Evolutionary conservation across 1,140 invertebrate genomes (phyloP).

Genomic region (Macrobrachium nipponense): DNA sequence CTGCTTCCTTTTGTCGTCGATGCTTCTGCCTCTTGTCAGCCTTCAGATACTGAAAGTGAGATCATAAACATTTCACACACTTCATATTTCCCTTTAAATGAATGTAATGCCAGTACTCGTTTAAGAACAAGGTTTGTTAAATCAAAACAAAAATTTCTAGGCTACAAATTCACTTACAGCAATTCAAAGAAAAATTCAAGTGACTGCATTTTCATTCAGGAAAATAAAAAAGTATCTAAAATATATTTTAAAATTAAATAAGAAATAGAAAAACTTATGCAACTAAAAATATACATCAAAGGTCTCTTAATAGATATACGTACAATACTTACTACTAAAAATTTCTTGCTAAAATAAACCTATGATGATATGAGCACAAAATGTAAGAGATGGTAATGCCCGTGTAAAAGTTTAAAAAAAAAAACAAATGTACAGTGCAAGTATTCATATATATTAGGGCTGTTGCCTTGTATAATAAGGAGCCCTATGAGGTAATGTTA

Average conservation of each 20-base stretch:
- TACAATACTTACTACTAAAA: too few species aligned
- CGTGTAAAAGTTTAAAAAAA: neutral
- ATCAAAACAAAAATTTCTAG: too few species aligned
- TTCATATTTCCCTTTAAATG: neutral
- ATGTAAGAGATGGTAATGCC: neutral
- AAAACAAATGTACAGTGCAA: too few species aligned
- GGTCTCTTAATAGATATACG: too few species aligned
- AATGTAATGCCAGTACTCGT: constrained; percentile 18
- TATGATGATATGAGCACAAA: too few species aligned
- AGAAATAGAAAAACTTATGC: neutral
- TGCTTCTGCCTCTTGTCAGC: constrained; percentile 74
- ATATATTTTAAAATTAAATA: neutral
- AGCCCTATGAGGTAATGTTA: too few species aligned
- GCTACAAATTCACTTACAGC: too few species aligned
- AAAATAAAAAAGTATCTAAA: neutral
- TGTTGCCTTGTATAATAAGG: too few species aligned
- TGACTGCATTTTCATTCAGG: neutral
- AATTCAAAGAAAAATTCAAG: too few species aligned
- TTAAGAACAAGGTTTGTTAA: too few species aligned
- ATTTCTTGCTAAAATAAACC: too few species aligned
- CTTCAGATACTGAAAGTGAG: constrained; percentile 71
- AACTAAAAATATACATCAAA: neutral
- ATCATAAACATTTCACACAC: neutral
- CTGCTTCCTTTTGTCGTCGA: constrained; percentile 71
- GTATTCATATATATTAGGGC: too few species aligned